Conservation (phyloP, 1,140 invertebrate species). For the Phymastichus coffea region DNA sequence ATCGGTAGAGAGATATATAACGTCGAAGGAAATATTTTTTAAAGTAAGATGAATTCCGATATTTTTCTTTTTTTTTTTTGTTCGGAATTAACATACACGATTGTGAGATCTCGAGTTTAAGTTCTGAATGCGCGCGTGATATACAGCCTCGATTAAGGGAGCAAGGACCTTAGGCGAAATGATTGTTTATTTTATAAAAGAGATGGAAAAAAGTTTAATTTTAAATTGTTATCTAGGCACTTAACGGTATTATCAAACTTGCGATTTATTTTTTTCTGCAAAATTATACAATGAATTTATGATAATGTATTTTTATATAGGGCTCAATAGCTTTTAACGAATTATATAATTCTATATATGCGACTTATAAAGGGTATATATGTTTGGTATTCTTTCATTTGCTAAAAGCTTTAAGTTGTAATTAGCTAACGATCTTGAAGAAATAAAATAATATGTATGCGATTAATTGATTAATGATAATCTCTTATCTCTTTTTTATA, state of each 20-base stretch:
- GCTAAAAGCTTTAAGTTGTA: conserved; percentile 15
- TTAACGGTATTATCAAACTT: conserved; percentile 4
- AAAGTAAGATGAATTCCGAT: no score
- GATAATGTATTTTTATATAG: conserved; percentile 21
- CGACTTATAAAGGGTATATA: conserved; percentile 16
- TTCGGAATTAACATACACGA: no score
- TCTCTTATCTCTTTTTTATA: no score
- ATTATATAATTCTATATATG: conserved; percentile 1
- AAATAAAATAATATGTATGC: conserved; percentile 13
- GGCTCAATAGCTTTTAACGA: conserved; percentile 3
- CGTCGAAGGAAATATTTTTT: no score
- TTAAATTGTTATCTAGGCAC: conserved; percentile 13
- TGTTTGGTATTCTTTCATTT: conserved; percentile 6
- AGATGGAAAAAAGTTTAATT: no score
- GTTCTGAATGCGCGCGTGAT: no score
- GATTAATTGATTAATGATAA: conserved; percentile 1
- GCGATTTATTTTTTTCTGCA: background rate
- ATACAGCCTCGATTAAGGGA: no score
- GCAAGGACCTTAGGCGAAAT: conserved; percentile 4
- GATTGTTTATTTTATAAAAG: conserved; percentile 17
- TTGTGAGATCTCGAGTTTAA: no score
- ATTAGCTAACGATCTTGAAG: conserved; percentile 8
- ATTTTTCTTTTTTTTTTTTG: no score
- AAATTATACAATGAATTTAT: conserved; percentile 6
- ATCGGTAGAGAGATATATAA: no score